Evolutionary conservation across 2,888 invertebrate species (phyloP).

Genomic region (Anthrax anthrax): DNA sequence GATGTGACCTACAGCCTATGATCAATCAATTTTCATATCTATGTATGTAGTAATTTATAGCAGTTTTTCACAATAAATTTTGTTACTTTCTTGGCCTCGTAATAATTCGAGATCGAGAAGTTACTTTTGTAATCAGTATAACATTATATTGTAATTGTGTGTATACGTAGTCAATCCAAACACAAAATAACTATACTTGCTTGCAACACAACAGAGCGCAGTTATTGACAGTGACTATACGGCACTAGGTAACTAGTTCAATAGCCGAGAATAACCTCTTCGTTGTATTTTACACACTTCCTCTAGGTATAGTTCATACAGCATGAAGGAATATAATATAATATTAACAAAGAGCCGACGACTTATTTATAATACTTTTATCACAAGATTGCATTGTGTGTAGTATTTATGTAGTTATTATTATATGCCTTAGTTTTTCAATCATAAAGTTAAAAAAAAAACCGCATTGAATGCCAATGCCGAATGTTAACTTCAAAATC

Average conservation of each 20-base stretch:
- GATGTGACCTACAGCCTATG: slow-evolving; percentile 5
- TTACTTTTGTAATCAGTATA: too few species aligned
- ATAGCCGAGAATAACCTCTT: slow-evolving; percentile 27
- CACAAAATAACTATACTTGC: too few species aligned
- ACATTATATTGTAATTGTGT: too few species aligned
- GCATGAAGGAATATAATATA: neutral
- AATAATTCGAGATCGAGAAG: too few species aligned
- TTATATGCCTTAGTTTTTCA: neutral
- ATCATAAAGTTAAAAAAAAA: neutral
- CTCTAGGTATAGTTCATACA: neutral
- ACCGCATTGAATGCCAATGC: neutral
- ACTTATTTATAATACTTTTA: too few species aligned
- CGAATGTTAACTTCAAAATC: neutral
- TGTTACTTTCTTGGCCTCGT: too few species aligned
- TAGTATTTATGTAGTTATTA: neutral
- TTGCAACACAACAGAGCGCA: too few species aligned
- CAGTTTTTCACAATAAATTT: too few species aligned
- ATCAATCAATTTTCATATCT: slow-evolving; percentile 4
- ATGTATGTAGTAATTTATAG: too few species aligned
- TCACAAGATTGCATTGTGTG: too few species aligned
- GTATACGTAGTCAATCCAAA: too few species aligned
- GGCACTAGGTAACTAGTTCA: slow-evolving; percentile 35
- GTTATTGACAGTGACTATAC: slow-evolving; percentile 10
- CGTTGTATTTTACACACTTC: neutral
- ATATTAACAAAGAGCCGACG: too few species aligned